phyloP scores from a whole-genome alignment of 2,888 invertebrate genomes.

The Drosophila demipolita region DNA sequence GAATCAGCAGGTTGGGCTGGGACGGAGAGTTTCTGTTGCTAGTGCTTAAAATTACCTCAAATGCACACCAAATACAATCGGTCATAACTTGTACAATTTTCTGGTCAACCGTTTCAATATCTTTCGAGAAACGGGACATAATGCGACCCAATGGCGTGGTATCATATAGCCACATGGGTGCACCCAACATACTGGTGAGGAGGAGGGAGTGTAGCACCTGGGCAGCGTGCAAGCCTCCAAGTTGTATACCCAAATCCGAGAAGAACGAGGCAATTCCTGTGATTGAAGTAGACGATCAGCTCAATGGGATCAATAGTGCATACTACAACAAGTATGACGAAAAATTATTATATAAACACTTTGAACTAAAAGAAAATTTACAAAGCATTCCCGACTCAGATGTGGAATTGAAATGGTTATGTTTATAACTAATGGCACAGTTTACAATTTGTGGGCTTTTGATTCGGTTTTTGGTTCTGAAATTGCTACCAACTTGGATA shows the following conservation, averaged over 20 bases:
- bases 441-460: neutral
- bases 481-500: constrained; percentile 51
- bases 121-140: constrained; percentile 86
- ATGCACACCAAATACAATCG: constrained; percentile 87
- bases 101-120: constrained; percentile 85
- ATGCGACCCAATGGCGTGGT: constrained; percentile 88
- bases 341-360: constrained; percentile 15
- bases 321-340: constrained; percentile 6
- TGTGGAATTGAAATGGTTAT: constrained; percentile 14
- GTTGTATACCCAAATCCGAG: constrained; percentile 89
- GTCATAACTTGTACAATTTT: constrained; percentile 85
- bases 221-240: constrained; percentile 86
- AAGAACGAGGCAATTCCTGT: constrained; percentile 89
- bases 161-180: constrained; percentile 87
- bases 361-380: constrained; percentile 15
- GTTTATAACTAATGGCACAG: constrained; percentile 18
- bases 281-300: constrained; percentile 40
- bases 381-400: constrained; percentile 33
- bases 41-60: constrained; percentile 85
- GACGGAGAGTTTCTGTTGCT: neutral
- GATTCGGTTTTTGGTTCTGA: constrained; percentile 10
- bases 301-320: constrained; percentile 2
- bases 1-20: neutral
- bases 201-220: constrained; percentile 84
- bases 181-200: constrained; percentile 85